Evolutionary conservation across 2,888 invertebrate species (phyloP), one percentile per base, ranked within the genome.

Genomic region (Clanis bilineata): DNA sequence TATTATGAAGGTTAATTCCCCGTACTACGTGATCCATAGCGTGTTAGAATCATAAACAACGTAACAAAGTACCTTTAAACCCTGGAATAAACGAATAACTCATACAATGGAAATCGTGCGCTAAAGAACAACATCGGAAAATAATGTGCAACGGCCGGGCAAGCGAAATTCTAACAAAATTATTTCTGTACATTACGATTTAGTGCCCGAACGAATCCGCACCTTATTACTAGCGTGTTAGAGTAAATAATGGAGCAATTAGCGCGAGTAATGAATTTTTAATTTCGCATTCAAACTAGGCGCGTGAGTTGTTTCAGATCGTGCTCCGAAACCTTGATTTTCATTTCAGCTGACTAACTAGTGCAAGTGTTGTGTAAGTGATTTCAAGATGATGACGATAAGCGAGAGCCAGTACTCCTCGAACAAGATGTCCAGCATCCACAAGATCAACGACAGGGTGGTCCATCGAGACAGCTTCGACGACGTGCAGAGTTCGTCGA

Each of bases 401-500:
- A 92, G 92, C 86, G 92, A 93, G 69, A 92, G 92, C 60, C 90
- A 91, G 77, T 93, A 85, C 67, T 91, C 92, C 0, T 92, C 92
- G 0, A 93, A 93, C 75, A 89, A 92, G 74, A 91, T 83, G 87
- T 93, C 92, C 43, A 91, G 91, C 64, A 83, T 91, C 60, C 90
- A 90, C 80, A 92, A 83, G 65, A 79, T 93, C 66, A 92, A 93
- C 82, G 92, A 93, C 79, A 76, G 91, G 28, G 80, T 93, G 44
- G 79, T 92, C 3, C 92, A 92, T 56, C 77, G 82, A 38, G 92
- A 93, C 73, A 91, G 86, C 78, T 93, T 85, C 70, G 88, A 92
- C 59, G 92, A 92, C 69, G 84, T 85, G 62, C 88, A 92, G 68
- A 92, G 90, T 62, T 93, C 93, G 0, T 88, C 90, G 15, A 89